These are phyloP conservation scores for Parambassis ranga DNA, from an alignment of 2,797 vertebrate species.

Conservation along the genomic window DNA sequence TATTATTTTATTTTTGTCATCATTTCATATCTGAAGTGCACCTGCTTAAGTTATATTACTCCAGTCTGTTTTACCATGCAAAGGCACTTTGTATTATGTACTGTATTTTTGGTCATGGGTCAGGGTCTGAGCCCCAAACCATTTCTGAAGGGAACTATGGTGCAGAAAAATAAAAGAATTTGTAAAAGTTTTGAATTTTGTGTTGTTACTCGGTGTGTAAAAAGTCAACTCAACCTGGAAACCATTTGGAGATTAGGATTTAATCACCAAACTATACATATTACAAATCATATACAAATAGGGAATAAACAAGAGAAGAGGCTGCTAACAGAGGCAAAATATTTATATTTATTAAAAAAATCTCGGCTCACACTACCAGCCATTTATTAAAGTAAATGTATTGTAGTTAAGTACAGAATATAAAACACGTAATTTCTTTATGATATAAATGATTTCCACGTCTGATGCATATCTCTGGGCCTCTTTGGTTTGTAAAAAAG, in stretches of 20 bases:
- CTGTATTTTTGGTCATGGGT: constrained; percentile 20
- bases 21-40: constrained; percentile 36
- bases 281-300: no score
- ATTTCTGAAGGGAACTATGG: constrained; percentile 27
- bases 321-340: no score
- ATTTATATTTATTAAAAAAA: no score
- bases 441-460: neutral
- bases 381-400: no score
- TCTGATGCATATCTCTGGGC: neutral
- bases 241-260: no score
- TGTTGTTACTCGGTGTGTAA: neutral
- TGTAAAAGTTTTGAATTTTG: neutral
- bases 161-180: constrained; percentile 49
- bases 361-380: no score
- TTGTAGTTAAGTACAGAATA: neutral
- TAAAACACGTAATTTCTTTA: neutral
- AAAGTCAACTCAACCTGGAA: no score
- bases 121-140: neutral
- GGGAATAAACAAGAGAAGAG: no score
- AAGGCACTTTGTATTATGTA: constrained; percentile 57
- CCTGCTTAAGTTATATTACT: neutral
- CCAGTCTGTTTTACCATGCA: constrained; percentile 7
- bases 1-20: constrained; percentile 41
- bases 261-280: no score
- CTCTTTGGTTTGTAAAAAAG: neutral